These are phyloP conservation scores for Leptestheria dahalacensis DNA, from an alignment of 1,140 invertebrate genomes.

Conservation along the genomic window DNA sequence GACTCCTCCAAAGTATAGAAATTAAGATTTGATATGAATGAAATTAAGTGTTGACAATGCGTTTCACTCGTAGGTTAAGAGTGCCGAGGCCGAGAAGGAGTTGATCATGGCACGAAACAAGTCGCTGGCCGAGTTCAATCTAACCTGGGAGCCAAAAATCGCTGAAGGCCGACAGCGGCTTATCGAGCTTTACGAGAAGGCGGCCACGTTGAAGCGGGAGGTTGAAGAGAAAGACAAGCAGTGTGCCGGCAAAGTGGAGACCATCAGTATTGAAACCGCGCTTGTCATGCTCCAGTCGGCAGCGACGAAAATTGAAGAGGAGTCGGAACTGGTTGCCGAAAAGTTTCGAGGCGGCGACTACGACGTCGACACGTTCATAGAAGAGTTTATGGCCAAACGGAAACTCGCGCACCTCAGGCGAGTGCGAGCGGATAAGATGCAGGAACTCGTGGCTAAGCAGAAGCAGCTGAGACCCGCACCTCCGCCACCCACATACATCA, in stretches of 20 bases:
- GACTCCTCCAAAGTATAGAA: slow-evolving; percentile 57
- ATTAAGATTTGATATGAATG: neutral
- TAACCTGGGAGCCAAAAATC: slow-evolving; percentile 64
- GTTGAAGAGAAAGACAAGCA: slow-evolving; percentile 39
- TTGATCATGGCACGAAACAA: slow-evolving; percentile 69
- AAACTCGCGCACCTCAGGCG: slow-evolving; percentile 62
- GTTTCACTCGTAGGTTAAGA: slow-evolving; percentile 45
- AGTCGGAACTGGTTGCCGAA: slow-evolving; percentile 61
- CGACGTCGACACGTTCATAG: slow-evolving; percentile 60
- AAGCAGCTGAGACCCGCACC: slow-evolving; percentile 20
- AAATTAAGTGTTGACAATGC: slow-evolving; percentile 5
- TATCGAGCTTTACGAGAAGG: slow-evolving; percentile 47
- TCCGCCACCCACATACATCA: slow-evolving; percentile 12
- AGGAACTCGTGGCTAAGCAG: slow-evolving; percentile 46
- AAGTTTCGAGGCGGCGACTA: slow-evolving; percentile 55
- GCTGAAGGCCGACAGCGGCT: slow-evolving; percentile 50
- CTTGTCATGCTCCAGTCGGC: slow-evolving; percentile 67
- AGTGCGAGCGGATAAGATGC: slow-evolving; percentile 74
- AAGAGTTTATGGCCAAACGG: slow-evolving; percentile 51
- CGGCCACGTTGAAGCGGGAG: slow-evolving; percentile 43
- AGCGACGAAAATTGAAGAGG: slow-evolving; percentile 71
- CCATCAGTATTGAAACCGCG: slow-evolving; percentile 48
- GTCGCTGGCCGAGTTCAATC: slow-evolving; percentile 69
- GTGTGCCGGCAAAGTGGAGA: slow-evolving; percentile 20
- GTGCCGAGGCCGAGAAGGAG: slow-evolving; percentile 64